Evolutionary conservation across 2,888 invertebrate genomes (phyloP).

Genomic region (Polylopha cassiicola): DNA sequence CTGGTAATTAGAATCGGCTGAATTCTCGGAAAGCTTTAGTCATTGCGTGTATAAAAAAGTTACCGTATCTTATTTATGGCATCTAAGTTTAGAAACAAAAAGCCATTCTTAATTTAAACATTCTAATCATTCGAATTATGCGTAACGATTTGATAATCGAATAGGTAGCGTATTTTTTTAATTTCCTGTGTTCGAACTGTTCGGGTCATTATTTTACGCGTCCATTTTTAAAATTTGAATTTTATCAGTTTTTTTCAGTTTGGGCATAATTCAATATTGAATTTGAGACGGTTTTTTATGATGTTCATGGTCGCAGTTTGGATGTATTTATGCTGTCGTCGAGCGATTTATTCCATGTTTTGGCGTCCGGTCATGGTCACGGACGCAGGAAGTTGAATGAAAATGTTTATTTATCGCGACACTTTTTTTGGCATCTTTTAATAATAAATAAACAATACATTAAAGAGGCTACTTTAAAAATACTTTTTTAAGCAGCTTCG

Average conservation of each 20-base stretch:
- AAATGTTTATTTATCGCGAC: conserved; percentile 7
- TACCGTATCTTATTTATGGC: conserved; percentile 10
- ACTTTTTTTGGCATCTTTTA: no score
- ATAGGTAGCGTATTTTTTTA: no score
- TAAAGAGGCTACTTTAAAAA: no score
- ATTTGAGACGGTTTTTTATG: no score
- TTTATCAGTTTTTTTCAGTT: no score
- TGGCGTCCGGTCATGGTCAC: conserved; percentile 18
- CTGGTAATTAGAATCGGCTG: conserved; percentile 12
- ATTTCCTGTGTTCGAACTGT: no score
- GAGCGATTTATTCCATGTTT: conserved; percentile 15
- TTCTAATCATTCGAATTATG: background rate
- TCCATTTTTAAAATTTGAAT: no score
- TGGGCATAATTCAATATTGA: no score
- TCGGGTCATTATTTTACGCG: no score
- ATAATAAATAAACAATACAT: no score
- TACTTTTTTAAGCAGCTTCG: no score
- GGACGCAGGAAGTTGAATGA: conserved; percentile 17
- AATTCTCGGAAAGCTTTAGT: conserved; percentile 12
- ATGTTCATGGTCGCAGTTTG: conserved; percentile 11
- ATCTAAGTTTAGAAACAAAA: conserved; percentile 5
- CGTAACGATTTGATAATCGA: no score
- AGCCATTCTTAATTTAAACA: conserved; percentile 3
- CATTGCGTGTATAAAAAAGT: conserved; percentile 10
- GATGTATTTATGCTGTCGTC: conserved; percentile 14